Base-by-base conservation (phyloP, 2,888 invertebrate genomes). In the Heliothis peltigera region DNA sequence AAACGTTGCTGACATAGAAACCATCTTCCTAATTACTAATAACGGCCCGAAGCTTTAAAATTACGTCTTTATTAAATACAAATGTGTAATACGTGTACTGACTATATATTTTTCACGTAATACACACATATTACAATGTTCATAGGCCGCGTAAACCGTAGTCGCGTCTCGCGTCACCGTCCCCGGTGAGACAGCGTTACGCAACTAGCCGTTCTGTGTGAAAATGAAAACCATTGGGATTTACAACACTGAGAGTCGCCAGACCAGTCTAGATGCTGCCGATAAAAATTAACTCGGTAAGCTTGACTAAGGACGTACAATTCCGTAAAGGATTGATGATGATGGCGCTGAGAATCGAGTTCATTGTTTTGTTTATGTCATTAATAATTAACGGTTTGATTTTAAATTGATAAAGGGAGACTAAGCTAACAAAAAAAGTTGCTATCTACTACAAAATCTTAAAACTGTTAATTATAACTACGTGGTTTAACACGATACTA, bases 161-260 rank as follows among this genome's bases (percentile, higher is more conserved):
- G 49, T 39, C n/a, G 56, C 74, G 54, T 63, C 70, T 39, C n/a
- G 56, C 74, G 54, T 63, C 70, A 51, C 64, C 65, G 47, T 62
- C 25, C 25, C 61, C 53, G 19, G 28, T 53, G 59, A 70, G 65
- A 66, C 63, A 54, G 54, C 12, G 54, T 80, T 77, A 80, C 54
- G 80, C 70, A 79, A 79, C 58, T 15, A 7, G n/a, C 28, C 52
- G 10, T 60, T 69, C 78, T 76, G 68, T 73, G 80, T 78, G 79
- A 79, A 79, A 79, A 79, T 78, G 79, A 76, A 79, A 80, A 79
- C 80, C 39, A 52, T 57, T 52, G 49, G 68, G 65, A 68, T 75
- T 77, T 79, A 75, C 63, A 66, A 75, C 75, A 67, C 43, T 32
- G 54, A 54, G 55, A 58, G 61, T 64, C 61, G 74, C 47, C 51